Base-by-base conservation (phyloP, 23 tunicate species). In the Botrylloides violaceus region DNA sequence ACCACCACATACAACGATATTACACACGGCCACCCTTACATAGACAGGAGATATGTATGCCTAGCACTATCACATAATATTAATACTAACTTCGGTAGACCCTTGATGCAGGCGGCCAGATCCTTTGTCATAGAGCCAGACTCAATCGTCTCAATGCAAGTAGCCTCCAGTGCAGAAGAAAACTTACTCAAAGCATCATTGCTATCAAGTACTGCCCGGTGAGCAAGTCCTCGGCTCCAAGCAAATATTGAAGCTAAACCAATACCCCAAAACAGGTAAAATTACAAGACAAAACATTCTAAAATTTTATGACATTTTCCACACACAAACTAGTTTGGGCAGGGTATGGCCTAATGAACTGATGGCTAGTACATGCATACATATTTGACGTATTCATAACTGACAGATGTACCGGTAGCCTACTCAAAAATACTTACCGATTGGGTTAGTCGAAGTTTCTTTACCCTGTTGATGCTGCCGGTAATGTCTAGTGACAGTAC, bases 361-460 rank as follows among this genome's bases (percentile, higher is more conserved):
- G n/a, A n/a, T n/a, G n/a, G n/a, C n/a, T n/a, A n/a, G n/a, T n/a
- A n/a, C n/a, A n/a, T n/a, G n/a, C n/a, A n/a, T n/a, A n/a, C n/a
- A n/a, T n/a, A n/a, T n/a, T n/a, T n/a, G n/a, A n/a, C n/a, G n/a
- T n/a, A n/a, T n/a, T n/a, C n/a, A n/a, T n/a, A n/a, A n/a, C n/a
- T n/a, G n/a, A n/a, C n/a, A n/a, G n/a, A n/a, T n/a, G n/a, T n/a
- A n/a, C n/a, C n/a, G n/a, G n/a, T n/a, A n/a, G n/a, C n/a, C n/a
- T n/a, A n/a, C n/a, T n/a, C n/a, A n/a, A n/a, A n/a, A n/a, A n/a
- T n/a, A n/a, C n/a, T n/a, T 80, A 77, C 94, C 98, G 6, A 92
- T 92, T 0, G 98, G 92, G 65, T 92, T 92, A 18, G 98, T 92
- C 15, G 98, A 92, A 12, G 98, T 92, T 71, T 92, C 98, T 73